Evolutionary conservation across 2,797 vertebrate genomes (phyloP).

Genomic region (Peromyscus eremicus): DNA sequence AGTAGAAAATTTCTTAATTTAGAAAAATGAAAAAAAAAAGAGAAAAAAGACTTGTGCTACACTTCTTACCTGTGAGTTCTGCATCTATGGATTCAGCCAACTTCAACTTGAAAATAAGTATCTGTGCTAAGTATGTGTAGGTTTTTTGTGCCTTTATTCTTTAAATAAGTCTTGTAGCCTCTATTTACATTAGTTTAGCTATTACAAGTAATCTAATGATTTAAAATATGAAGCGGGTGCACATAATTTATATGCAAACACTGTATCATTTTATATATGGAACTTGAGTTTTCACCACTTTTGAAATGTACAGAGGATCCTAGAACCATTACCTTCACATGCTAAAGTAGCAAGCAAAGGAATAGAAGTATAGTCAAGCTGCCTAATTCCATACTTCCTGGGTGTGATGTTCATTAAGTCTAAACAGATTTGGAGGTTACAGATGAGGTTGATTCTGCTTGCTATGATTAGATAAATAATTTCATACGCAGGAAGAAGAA

Average conservation of each 20-base stretch:
- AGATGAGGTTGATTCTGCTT: neutral
- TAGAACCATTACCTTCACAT: neutral
- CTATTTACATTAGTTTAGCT: neutral
- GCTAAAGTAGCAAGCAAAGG: neutral
- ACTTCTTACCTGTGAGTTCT: neutral
- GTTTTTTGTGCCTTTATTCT: neutral
- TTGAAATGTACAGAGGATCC: neutral
- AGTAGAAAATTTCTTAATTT: too few relatives aligned
- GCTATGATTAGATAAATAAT: neutral
- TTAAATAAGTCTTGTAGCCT: neutral
- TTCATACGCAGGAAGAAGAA: neutral
- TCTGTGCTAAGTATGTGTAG: neutral
- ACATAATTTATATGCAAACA: neutral
- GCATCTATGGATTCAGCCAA: neutral
- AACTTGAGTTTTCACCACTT: neutral
- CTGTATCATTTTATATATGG: neutral
- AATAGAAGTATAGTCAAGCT: neutral
- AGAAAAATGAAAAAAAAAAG: too few relatives aligned
- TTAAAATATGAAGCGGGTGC: neutral
- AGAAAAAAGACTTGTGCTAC: too few relatives aligned
- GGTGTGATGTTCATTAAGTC: neutral
- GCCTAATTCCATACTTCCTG: neutral
- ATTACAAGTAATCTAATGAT: neutral
- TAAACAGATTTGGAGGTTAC: neutral
- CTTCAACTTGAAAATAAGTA: neutral